Evolutionary conservation across 2,797 vertebrate genomes (phyloP), one percentile per base, ranked within the genome.

Genomic region (Eupleurogrammus muticus): DNA sequence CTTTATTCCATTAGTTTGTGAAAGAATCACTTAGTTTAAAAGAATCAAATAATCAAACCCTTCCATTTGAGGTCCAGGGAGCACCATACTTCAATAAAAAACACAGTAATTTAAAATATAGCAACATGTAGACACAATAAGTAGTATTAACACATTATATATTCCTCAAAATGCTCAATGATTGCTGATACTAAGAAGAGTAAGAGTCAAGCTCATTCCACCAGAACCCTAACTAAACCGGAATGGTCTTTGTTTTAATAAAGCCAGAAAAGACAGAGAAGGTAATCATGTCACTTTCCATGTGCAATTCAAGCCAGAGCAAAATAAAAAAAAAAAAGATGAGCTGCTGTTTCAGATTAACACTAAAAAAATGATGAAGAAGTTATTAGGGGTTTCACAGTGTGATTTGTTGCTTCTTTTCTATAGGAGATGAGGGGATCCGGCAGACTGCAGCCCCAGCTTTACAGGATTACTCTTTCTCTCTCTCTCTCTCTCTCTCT

Each of bases 311-410:
- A 78, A 54, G 49, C 24, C 34, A 23, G n/a, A 57, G 36, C 17
- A 68, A 40, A 59, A 73, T 70, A 74, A 50, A 68, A 66, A 50
- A 83, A 51, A 50, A 68, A 66, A 50, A 83, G 49, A 21, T 49
- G 2, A 58, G 35, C 20, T 13, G 16, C 79, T 81, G 75, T 77
- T 86, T 79, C 66, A 50, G n/a, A 76, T 87, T 73, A 81, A 73
- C 50, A 75, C 48, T 46, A 81, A 83, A 89, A n/a, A 60, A 73
- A 75, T 80, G 38, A 60, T 74, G 47, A 66, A 81, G 66, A 65
- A 59, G 64, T 73, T 79, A 71, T 85, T 81, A 79, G 67, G 49
- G 19, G 57, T 67, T 67, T 82, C 82, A 81, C 89, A 79, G 69
- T 75, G 16, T 73, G 79, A 84, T 81, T 77, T 59, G 54, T 68